Evolutionary conservation across 2,113 vertebrate genomes (phyloP).

Genomic region (Sylvietta virens): DNA sequence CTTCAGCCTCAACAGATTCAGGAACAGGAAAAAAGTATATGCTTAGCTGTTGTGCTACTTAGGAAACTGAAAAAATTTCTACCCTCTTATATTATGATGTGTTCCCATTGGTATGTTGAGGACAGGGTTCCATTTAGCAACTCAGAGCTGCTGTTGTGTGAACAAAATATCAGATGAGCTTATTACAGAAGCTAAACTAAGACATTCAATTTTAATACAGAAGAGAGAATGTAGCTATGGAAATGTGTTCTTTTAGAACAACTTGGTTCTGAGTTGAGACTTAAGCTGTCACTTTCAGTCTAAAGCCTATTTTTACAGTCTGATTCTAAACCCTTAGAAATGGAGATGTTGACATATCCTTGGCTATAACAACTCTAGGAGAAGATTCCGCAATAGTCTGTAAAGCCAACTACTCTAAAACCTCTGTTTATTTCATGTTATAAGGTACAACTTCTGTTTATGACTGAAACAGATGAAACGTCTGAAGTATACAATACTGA

Average conservation of each 20-base stretch:
- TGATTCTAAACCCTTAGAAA: not conserved
- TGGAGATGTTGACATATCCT: not conserved
- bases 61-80: not conserved
- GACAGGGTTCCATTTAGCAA: not conserved
- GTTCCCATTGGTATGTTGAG: not conserved
- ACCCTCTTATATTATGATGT: not conserved
- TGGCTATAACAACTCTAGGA: not conserved
- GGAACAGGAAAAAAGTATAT: not conserved
- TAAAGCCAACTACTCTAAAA: not conserved
- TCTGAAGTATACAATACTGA: not conserved
- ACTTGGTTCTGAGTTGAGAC: not conserved
- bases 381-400: not conserved
- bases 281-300: not conserved
- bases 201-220: not conserved
- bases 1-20: not conserved
- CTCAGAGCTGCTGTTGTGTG: not conserved
- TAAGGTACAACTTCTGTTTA: not conserved
- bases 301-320: constrained; percentile 2
- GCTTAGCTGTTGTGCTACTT: not conserved
- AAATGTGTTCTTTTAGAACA: not conserved
- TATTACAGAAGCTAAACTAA: not conserved
- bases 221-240: not conserved
- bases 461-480: not conserved
- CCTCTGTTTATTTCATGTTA: not conserved
- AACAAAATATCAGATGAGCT: not conserved